These are phyloP conservation scores for Habroteleia sp. DNA, from an alignment of 2,888 invertebrate genomes.

Conservation along the genomic window DNA sequence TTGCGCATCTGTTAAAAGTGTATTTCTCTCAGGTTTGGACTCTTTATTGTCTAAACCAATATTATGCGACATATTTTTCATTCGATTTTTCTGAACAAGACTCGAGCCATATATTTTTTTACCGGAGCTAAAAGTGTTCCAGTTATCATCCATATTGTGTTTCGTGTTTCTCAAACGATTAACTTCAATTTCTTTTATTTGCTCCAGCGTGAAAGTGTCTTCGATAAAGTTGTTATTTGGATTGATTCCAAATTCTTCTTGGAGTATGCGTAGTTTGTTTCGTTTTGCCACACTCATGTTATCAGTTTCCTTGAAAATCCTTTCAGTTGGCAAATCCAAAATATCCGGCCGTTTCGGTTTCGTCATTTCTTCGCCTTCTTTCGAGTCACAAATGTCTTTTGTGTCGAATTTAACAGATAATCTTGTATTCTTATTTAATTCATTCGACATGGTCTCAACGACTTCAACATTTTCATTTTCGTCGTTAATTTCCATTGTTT, in stretches of 20 bases:
- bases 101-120: constrained; percentile 51
- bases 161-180: constrained; percentile 63
- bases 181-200: constrained; percentile 53
- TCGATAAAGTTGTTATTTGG: constrained; percentile 70
- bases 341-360: constrained; percentile 66
- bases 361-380: constrained; percentile 5
- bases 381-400: background rate
- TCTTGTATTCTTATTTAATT: constrained; percentile 9
- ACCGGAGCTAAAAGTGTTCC: constrained; percentile 18
- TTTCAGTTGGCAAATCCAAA: constrained; percentile 37
- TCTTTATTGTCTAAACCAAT: constrained; percentile 70
- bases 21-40: background rate
- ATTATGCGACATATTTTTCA: constrained; percentile 73
- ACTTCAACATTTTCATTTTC: constrained; percentile 16
- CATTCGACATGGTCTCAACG: constrained; percentile 7
- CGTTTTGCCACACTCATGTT: constrained; percentile 84
- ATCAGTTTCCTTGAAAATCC: constrained; percentile 69
- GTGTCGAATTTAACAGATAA: constrained; percentile 20
- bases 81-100: constrained; percentile 69
- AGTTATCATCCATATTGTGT: constrained; percentile 62
- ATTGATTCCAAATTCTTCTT: constrained; percentile 83
- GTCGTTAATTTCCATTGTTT: constrained; percentile 16
- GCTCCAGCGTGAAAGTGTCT: constrained; percentile 16
- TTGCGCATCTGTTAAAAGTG: constrained; percentile 74
- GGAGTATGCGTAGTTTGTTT: constrained; percentile 84